phyloP scores from a whole-genome alignment of 2,888 invertebrate genomes.

The Limenitis camilla region DNA sequence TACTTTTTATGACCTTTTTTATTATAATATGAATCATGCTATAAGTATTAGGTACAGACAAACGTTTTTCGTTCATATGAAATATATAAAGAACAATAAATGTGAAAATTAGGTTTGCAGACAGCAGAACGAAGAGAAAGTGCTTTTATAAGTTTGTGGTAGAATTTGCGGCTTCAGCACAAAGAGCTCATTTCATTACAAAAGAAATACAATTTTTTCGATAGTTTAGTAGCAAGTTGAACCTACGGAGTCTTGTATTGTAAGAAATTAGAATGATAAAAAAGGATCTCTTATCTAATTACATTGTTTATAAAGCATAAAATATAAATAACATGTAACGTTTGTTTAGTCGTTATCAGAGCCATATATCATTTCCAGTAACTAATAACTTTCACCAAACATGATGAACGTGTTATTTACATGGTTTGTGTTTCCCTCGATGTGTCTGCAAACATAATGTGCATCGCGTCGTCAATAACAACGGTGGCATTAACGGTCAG shows the following conservation, averaged over 20 bases:
- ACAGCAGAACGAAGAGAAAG: slow-evolving; percentile 24
- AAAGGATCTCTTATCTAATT: too few relatives aligned
- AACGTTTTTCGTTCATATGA: too few relatives aligned
- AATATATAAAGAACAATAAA: background rate
- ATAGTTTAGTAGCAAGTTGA: too few relatives aligned
- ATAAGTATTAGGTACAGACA: too few relatives aligned
- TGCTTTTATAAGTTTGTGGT: slow-evolving; percentile 23
- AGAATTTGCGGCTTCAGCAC: slow-evolving; percentile 6
- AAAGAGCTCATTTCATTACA: background rate
- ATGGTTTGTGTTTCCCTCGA: slow-evolving; percentile 2
- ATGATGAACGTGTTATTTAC: slow-evolving; percentile 12
- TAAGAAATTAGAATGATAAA: too few relatives aligned
- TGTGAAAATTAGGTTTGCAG: slow-evolving; percentile 11
- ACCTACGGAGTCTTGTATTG: too few relatives aligned
- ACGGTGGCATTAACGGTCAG: slow-evolving; percentile 27
- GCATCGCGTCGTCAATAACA: slow-evolving; percentile 1
- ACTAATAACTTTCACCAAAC: slow-evolving; percentile 21
- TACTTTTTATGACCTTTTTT: too few relatives aligned
- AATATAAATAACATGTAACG: slow-evolving; percentile 5
- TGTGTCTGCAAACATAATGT: background rate
- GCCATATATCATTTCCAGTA: slow-evolving; percentile 10
- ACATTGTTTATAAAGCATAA: slow-evolving; percentile 6
- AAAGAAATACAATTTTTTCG: too few relatives aligned
- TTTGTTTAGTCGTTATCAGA: slow-evolving; percentile 10
- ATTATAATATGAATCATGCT: too few relatives aligned